Evolutionary conservation across 2,797 vertebrate species (phyloP).

Genomic region (Molothrus aeneus): DNA sequence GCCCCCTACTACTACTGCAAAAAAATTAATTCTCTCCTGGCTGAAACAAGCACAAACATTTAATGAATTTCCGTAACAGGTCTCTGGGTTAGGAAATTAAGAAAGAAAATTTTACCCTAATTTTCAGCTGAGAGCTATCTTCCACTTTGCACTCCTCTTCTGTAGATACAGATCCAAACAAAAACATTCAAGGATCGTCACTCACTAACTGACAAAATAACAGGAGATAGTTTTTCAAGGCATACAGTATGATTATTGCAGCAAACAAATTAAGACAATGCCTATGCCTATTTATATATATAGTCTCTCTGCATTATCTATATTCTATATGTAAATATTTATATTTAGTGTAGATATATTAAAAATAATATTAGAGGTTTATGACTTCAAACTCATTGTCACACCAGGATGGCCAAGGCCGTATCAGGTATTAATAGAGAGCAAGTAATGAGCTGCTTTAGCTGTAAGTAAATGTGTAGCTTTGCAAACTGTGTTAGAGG

Average conservation of each 20-base stretch:
- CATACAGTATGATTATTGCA: neutral
- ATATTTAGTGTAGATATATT: neutral
- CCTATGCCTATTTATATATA: neutral
- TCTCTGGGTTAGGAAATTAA: neutral
- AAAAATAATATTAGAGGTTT: neutral
- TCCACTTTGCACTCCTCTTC: neutral
- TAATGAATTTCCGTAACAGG: neutral
- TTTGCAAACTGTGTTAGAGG: neutral
- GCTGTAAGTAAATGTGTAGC: neutral
- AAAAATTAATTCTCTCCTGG: neutral
- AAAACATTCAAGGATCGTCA: neutral
- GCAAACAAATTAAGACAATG: neutral
- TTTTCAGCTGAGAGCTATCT: neutral
- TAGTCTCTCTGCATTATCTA: neutral
- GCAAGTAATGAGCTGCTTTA: neutral
- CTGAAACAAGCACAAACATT: neutral
- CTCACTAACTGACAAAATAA: neutral
- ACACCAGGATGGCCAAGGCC: neutral
- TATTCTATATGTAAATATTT: neutral
- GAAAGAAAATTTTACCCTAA: neutral
- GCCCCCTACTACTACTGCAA: neutral
- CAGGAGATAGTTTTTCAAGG: neutral
- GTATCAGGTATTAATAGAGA: neutral
- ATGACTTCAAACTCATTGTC: neutral
- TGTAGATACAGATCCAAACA: neutral